Evolutionary conservation across 2,113 vertebrate genomes (phyloP), one percentile per base, ranked within the genome.

Genomic region (Labeo catla): DNA sequence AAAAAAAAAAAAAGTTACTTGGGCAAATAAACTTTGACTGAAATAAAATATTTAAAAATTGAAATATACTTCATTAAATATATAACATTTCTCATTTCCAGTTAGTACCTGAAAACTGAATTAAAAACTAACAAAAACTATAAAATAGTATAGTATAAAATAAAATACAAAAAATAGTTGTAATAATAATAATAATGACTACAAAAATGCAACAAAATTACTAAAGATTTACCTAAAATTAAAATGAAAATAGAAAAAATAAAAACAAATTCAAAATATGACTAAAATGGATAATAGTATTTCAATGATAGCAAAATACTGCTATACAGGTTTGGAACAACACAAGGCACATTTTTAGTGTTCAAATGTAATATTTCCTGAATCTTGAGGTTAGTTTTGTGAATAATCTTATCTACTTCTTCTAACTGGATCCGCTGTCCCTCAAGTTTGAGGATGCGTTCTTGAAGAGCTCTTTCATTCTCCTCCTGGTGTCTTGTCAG

Each of bases 371-470:
- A 72, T 21, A 43, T 74, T 74, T 10, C 10, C 11, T 12, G 8
- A 11, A 73, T 45, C 16, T 43, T 73, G 4, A 74, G 72, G 23
- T 36, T 68, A 16, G 65, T 49, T 49, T 23, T 49, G 21, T 28
- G 23, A 76, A 28, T 34, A 28, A 50, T 76, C 45, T 66, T 13
- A 12, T 93, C 88, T 90, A 98, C 98, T 96, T 98, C 96, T 72
- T 99, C 98, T 76, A 99, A 92, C 19, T 96, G 94, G 78, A 96
- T 93, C 54, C 96, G 93, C 23, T 93, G 87, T 3, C 92, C 92
- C 91, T 99, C 98, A 89, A 99, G 93, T 88, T 95, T 96, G 87
- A 96, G 96, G 80, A 97, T 93, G 59, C 97, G 93, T 6, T 96
- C 97, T 87, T 98, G 96, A 90, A 96, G 91, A 13, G 93, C 89